Percentiles rank a stretch among this genome's conserved stretches.
Evolutionary conservation across 2,113 vertebrate species (phyloP).

Genomic region (Abramis brama): DNA sequence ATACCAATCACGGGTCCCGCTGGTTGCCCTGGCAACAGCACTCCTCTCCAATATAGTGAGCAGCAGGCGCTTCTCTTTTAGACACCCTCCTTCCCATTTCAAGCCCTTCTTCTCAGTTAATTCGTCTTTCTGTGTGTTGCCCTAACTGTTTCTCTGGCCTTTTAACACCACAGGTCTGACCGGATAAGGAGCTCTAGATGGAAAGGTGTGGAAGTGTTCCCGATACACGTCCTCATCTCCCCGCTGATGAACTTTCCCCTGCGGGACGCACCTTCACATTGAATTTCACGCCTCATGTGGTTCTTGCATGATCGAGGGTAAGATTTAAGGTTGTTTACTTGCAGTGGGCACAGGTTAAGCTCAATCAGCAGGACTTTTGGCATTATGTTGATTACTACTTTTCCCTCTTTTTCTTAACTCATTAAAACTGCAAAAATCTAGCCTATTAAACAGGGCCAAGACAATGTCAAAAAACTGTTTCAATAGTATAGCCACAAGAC

Average conservation of each 20-base stretch:
- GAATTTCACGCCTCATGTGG: not conserved
- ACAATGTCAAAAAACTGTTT: too few species aligned
- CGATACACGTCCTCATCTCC: not conserved
- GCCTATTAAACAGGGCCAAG: too few species aligned
- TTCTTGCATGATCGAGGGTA: not conserved
- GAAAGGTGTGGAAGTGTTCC: not conserved
- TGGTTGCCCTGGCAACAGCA: slow-evolving; percentile 79
- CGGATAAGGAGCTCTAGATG: not conserved
- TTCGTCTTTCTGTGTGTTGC: slow-evolving; percentile 41
- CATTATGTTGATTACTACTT: not conserved
- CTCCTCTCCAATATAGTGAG: slow-evolving; percentile 76
- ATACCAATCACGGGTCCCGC: slow-evolving; percentile 74
- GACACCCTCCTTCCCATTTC: slow-evolving; percentile 35
- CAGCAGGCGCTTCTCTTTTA: slow-evolving; percentile 59
- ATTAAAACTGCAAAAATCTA: too few species aligned
- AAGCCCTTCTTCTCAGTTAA: not conserved
- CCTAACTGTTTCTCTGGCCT: slow-evolving; percentile 14
- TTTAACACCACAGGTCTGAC: not conserved
- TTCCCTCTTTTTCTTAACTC: too few species aligned
- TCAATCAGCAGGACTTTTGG: not conserved
- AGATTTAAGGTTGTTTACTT: not conserved
- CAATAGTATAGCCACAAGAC: too few species aligned
- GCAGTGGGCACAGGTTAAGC: not conserved
- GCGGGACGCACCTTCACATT: slow-evolving; percentile 12
- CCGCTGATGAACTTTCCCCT: slow-evolving; percentile 6